Percentiles rank a stretch among this genome's conserved stretches.
phyloP scores from a whole-genome alignment of 2,113 vertebrate genomes.

The Cyphomyrus plagiostoma region DNA sequence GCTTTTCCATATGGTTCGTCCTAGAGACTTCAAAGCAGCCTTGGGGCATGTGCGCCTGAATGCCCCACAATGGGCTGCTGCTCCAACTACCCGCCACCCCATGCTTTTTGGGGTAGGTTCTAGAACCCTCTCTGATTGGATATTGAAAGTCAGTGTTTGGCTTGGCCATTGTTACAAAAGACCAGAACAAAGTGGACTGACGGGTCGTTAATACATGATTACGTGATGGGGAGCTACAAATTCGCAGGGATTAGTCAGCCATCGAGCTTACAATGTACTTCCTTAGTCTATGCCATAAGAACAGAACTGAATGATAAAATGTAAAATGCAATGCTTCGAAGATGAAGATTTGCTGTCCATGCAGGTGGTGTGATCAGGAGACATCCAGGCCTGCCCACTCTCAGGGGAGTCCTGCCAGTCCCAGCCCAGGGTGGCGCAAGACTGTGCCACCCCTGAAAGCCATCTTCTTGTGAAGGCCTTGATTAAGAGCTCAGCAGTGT shows the following conservation, averaged over 20 bases:
- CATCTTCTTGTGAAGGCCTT: too few species aligned
- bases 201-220: background rate
- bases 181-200: background rate
- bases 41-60: background rate
- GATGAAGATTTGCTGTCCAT: background rate
- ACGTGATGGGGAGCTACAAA: background rate
- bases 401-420: too few species aligned
- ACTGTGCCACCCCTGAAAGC: too few species aligned
- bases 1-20: background rate
- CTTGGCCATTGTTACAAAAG: background rate
- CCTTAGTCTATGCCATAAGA: background rate
- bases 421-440: too few species aligned
- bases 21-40: background rate
- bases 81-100: background rate
- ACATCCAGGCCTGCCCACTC: too few species aligned
- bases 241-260: background rate
- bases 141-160: background rate
- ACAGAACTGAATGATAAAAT: too few species aligned
- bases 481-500: too few species aligned
- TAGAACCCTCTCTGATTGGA: background rate
- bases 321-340: background rate
- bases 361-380: background rate
- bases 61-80: background rate
- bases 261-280: background rate
- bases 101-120: background rate